Evolutionary conservation across 1,140 invertebrate genomes (phyloP), one percentile per base, ranked within the genome.

Genomic region (Lethrus apterus): DNA sequence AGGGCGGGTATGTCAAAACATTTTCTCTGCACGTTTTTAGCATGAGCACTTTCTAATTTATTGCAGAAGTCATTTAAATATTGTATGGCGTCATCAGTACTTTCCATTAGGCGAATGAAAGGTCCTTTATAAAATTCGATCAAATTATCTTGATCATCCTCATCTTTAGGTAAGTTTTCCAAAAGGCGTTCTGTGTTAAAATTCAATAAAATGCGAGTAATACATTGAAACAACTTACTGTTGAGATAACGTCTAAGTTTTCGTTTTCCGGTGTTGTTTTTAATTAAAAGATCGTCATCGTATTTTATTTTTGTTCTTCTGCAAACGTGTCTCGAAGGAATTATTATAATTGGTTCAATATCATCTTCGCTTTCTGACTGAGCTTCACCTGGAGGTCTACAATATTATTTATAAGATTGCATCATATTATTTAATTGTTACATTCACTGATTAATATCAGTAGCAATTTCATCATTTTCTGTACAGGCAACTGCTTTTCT

Each of bases 231-330:
- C 13, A 14, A 48, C 54, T 54, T 38, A 76, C 75, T 69, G 63
- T 77, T 79, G 57, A 89, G 84, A 46, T 89, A 70, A 54, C 86
- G 74, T 63, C 86, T 84, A 60, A 89, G 84, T 65, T 89, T 89
- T 67, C 86, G 88, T 40, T 50, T 59, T 23, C 59, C 40, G 86
- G 65, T 63, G 86, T 88, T 67, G 86, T 86, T 66, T 88, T 89
- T 21, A 83, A 89, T 2, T 82, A 86, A 58, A 86, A 87, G 62
- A 75, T 74, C 71, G 85, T 89, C 47, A 72, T 73, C 66, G 83
- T n/a, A 31, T n/a, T n/a, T n/a, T n/a, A n/a, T n/a, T n/a, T n/a
- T n/a, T n/a, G n/a, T n/a, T n/a, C n/a, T n/a, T n/a, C n/a, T n/a
- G n/a, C n/a, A n/a, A n/a, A n/a, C n/a, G n/a, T n/a, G n/a, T n/a